A percentile compares a stretch with the other conserved stretches of the same genome.
These are phyloP conservation scores for Microtus californicus DNA, from an alignment of 2,797 vertebrate genomes.

Conservation along the genomic window DNA sequence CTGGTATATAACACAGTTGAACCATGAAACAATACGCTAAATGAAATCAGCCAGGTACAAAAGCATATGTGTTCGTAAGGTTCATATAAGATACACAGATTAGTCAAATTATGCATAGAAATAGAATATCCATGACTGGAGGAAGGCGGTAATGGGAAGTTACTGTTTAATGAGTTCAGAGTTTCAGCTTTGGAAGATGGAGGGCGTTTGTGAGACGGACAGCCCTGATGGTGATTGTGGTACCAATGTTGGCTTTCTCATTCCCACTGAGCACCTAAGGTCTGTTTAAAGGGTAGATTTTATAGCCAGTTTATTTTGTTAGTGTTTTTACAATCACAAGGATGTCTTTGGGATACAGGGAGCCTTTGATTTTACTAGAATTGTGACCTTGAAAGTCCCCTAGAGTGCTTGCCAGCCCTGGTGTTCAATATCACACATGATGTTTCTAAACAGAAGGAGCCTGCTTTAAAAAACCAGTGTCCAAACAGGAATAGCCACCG, in stretches of 20 bases:
- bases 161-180: neutral
- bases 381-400: neutral
- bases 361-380: neutral
- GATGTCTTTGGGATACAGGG: neutral
- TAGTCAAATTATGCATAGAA: neutral
- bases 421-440: neutral
- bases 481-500: neutral
- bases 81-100: neutral
- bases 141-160: neutral
- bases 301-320: neutral
- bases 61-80: neutral
- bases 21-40: neutral
- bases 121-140: neutral
- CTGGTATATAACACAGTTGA: neutral
- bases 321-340: neutral
- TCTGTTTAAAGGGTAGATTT: neutral
- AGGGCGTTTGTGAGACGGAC: neutral
- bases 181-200: neutral
- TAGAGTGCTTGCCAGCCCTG: neutral
- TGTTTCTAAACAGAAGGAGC: slow-evolving; percentile 19
- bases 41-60: slow-evolving; percentile 16
- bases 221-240: neutral
- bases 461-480: neutral
- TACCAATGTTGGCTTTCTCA: neutral
- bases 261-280: neutral